Percentiles rank a stretch among this genome's conserved stretches.
phyloP scores from a whole-genome alignment of 2,797 vertebrate species.

The Paedocypris micromegethes region DNA sequence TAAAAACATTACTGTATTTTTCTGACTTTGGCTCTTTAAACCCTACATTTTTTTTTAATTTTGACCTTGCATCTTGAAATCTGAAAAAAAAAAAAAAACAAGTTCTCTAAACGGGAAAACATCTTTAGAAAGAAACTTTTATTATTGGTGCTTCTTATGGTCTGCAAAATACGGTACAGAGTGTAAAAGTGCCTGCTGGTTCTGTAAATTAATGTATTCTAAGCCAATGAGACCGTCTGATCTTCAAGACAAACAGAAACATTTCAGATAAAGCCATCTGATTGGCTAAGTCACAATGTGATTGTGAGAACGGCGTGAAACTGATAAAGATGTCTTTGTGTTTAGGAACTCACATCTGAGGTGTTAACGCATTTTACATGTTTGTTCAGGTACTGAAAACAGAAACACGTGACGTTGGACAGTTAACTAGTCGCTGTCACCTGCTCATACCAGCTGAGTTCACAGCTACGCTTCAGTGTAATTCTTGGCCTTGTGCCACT shows the following conservation, averaged over 20 bases:
- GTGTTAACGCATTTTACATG: conserved; percentile 39
- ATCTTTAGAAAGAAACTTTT: too few relatives aligned
- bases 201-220: conserved; percentile 9
- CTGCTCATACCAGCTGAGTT: conserved; percentile 10
- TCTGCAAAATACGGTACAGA: conserved; percentile 11
- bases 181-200: conserved; percentile 13
- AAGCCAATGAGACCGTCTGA: conserved; percentile 8
- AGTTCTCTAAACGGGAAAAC: too few relatives aligned
- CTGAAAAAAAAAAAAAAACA: too few relatives aligned
- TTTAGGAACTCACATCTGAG: conserved; percentile 1
- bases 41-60: too few relatives aligned
- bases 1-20: too few relatives aligned
- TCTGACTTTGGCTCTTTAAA: too few relatives aligned
- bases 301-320: conserved; percentile 33
- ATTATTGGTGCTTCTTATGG: neutral
- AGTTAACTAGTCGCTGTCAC: conserved; percentile 8
- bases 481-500: conserved; percentile 17
- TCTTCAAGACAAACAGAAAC: conserved; percentile 21
- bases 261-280: conserved; percentile 10
- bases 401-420: conserved; percentile 3
- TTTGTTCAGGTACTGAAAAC: conserved; percentile 20
- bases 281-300: conserved; percentile 25
- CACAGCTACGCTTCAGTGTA: conserved; percentile 21
- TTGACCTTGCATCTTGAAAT: too few relatives aligned
- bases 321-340: conserved; percentile 41